Evolutionary conservation across 2,113 vertebrate species (phyloP), one percentile per base, ranked within the genome.

Genomic region (Oncorhynchus masou): DNA sequence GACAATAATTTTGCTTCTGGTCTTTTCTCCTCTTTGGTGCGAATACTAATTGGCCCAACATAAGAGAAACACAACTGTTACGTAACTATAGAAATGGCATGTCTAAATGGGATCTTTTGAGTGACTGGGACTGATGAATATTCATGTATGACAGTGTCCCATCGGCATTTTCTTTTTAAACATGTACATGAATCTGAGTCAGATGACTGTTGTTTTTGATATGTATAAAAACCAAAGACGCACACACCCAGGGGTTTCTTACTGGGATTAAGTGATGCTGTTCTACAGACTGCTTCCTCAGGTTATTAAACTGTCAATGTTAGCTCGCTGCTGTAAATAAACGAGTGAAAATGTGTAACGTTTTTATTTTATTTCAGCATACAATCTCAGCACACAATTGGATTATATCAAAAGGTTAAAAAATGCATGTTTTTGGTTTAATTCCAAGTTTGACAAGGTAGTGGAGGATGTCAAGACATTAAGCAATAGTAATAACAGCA

Each of bases 281-380:
- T 31, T 78, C 29, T 79, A 71, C 65, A 45, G 25, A 71, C 70
- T 48, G 45, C 71, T 76, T 77, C 65, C 85, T 73, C 5, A 15
- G 31, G 45, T 24, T 48, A 5, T 24, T 54, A 2, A 5, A 77
- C 49, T 65, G 13, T 65, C 12, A 54, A 24, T 48, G 62, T 74
- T 2, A 45, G n/a, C 11, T 78, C 19, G 51, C 16, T 76, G 68
- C 24, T 88, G 83, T 85, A 84, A 77, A 87, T 84, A 87, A 88
- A 70, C 19, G 79, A 71, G 7, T n/a, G 39, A 31, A 71, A 74
- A 4, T 74, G 3, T 48, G 64, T 69, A 8, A 60, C 29, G 8
- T 1, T 81, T 76, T 76, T 19, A 3, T 3, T 27, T 27, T 3
- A 27, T 85, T 86, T 85, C 84, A 86, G 85, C 84, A 82, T 86